Conservation (phyloP, 2,797 vertebrate genomes). For the Mus caroli region DNA sequence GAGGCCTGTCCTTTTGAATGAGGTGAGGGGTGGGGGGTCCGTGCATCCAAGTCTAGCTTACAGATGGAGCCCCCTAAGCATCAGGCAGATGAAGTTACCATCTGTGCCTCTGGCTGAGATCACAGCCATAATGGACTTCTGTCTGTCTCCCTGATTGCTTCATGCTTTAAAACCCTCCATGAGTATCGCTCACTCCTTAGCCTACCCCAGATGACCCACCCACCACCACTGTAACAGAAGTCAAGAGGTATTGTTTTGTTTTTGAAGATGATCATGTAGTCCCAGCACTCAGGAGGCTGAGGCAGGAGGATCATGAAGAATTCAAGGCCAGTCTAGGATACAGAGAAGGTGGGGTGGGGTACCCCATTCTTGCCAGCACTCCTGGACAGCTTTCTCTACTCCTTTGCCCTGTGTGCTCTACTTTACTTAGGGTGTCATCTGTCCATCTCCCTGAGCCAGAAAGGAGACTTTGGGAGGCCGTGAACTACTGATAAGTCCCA, state of each 20-base stretch:
- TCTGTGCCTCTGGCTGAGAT: background rate
- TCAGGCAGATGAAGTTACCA: background rate
- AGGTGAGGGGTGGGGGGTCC: background rate
- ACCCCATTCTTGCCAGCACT: background rate
- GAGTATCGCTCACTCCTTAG: background rate
- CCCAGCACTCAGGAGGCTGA: background rate
- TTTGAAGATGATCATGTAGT: background rate
- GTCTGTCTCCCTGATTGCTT: background rate
- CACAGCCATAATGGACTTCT: background rate
- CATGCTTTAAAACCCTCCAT: background rate
- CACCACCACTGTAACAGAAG: background rate
- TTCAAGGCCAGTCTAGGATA: background rate
- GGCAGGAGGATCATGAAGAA: background rate
- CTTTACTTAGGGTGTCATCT: background rate
- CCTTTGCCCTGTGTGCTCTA: background rate
- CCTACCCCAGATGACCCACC: background rate
- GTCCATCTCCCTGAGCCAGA: slow-evolving; percentile 12
- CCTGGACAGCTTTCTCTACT: background rate
- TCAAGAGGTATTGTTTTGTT: background rate
- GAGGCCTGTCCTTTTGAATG: background rate
- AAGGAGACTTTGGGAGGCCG: background rate
- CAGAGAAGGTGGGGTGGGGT: background rate
- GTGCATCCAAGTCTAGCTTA: background rate
- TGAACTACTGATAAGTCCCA: background rate
- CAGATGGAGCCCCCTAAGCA: background rate